Evolutionary conservation across 2,797 vertebrate genomes (phyloP).

Genomic region (Scyliorhinus canicula): DNA sequence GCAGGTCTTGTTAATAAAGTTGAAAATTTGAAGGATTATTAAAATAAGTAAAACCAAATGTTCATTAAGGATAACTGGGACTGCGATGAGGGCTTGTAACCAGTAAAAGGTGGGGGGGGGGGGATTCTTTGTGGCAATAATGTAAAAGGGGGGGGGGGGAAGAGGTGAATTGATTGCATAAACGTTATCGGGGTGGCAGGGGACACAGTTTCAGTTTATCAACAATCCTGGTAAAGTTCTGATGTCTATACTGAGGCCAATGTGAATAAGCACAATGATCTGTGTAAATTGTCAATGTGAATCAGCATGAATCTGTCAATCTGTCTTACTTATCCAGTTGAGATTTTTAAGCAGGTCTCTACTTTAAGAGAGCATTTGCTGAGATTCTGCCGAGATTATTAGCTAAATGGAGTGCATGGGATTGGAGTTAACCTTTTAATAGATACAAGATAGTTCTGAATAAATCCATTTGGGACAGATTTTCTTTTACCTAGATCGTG

Average conservation of each 20-base stretch:
- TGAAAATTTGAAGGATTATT: background rate
- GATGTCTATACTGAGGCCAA: no score
- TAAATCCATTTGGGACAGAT: background rate
- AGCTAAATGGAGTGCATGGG: background rate
- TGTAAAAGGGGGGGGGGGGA: background rate
- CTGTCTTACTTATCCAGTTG: background rate
- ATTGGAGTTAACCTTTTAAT: background rate
- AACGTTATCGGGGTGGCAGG: background rate
- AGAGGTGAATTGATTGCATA: background rate
- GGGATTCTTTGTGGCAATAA: background rate
- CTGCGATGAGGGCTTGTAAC: background rate
- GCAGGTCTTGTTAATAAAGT: background rate
- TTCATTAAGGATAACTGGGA: background rate
- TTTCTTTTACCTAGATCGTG: background rate
- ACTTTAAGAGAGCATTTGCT: background rate
- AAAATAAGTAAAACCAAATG: background rate
- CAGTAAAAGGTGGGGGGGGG: background rate
- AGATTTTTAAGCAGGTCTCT: background rate
- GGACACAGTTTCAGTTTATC: background rate
- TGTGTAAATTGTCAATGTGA: background rate
- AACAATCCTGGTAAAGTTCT: background rate
- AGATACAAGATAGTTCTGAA: background rate
- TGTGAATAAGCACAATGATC: background rate
- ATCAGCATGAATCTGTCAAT: background rate
- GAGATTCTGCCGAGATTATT: background rate